Conservation (phyloP, 2,888 invertebrate species). For the Eurois occulta region DNA sequence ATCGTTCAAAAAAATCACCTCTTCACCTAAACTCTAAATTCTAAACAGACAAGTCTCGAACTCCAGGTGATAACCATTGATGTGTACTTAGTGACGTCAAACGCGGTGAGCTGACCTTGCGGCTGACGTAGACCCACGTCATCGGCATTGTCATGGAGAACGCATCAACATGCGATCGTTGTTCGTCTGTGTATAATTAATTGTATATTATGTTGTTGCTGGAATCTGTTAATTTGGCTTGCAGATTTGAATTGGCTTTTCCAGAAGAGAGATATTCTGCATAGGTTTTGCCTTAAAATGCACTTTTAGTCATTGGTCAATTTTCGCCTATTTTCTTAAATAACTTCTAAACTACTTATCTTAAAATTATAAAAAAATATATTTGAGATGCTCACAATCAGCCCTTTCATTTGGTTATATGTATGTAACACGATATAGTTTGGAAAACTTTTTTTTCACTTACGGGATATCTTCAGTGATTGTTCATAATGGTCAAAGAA, state of each 20-base stretch:
- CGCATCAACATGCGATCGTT: background rate
- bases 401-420: too few species aligned
- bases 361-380: too few species aligned
- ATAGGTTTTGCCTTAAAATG: background rate
- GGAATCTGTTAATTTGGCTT: background rate
- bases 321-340: too few species aligned
- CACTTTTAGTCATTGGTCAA: background rate
- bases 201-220: background rate
- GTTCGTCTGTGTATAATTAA: background rate
- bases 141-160: conserved; percentile 23
- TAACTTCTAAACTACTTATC: too few species aligned
- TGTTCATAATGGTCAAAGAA: too few species aligned
- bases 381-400: too few species aligned
- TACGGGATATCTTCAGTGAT: too few species aligned
- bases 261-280: background rate
- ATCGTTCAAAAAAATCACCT: background rate
- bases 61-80: conserved; percentile 27
- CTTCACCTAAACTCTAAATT: background rate
- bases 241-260: background rate
- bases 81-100: conserved; percentile 32
- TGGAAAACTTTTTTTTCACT: too few species aligned
- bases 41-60: background rate
- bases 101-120: conserved; percentile 38
- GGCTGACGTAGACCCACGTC: conserved; percentile 36
- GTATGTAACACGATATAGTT: too few species aligned